These are phyloP conservation scores for Onychomys arenicola DNA, from an alignment of 2,797 vertebrate genomes.

Conservation along the genomic window DNA sequence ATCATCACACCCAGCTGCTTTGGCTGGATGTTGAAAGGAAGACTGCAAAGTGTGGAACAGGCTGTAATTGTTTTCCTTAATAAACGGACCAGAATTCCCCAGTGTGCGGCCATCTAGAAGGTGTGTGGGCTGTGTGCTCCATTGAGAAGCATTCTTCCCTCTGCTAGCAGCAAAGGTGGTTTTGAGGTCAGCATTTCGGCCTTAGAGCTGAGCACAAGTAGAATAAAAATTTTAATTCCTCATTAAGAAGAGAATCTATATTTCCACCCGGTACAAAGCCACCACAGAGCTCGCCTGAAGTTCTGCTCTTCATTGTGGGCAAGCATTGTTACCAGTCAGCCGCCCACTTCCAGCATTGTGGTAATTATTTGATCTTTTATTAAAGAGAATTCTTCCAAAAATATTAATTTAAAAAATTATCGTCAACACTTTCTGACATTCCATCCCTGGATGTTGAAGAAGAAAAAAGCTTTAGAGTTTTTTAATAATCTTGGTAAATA, in stretches of 20 bases:
- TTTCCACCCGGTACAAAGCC: conserved; percentile 33
- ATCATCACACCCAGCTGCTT: background rate
- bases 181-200: conserved; percentile 25
- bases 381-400: conserved; percentile 80
- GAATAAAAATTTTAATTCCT: conserved; percentile 55
- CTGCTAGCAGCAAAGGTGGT: conserved; percentile 23
- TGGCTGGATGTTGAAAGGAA: conserved; percentile 4
- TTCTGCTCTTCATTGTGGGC: conserved; percentile 28
- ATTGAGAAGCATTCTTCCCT: conserved; percentile 3
- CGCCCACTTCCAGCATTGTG: conserved; percentile 64
- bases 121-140: background rate
- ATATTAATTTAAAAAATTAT: conserved; percentile 85
- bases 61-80: background rate
- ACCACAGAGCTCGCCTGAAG: background rate
- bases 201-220: conserved; percentile 54
- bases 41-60: background rate
- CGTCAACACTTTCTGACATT: conserved; percentile 83
- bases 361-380: conserved; percentile 83
- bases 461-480: conserved; percentile 83
- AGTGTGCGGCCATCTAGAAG: conserved; percentile 70
- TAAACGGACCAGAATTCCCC: background rate
- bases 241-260: conserved; percentile 20
- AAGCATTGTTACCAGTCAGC: conserved; percentile 61
- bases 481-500: conserved; percentile 86
- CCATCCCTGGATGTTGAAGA: conserved; percentile 76